These are phyloP conservation scores for Melitaea athalia DNA, from an alignment of 2,888 invertebrate genomes.

Conservation along the genomic window DNA sequence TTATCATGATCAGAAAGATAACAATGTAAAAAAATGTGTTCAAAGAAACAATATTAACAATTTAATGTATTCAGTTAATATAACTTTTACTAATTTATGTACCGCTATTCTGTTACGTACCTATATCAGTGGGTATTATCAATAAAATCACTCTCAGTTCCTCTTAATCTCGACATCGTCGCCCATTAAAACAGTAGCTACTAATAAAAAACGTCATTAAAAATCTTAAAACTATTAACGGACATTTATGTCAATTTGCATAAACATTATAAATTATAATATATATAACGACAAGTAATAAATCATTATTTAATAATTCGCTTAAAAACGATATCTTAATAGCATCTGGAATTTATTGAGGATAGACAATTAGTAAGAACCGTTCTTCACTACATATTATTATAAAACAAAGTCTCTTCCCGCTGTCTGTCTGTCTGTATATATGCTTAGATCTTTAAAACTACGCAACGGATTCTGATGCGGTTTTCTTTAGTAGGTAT, in stretches of 20 bases:
- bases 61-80: not conserved
- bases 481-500: too few relatives aligned
- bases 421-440: too few relatives aligned
- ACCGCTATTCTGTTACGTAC: not conserved
- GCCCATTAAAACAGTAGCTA: conserved; percentile 11
- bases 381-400: too few relatives aligned
- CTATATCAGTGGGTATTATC: not conserved
- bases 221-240: conserved; percentile 6
- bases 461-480: too few relatives aligned
- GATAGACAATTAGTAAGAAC: conserved; percentile 12
- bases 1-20: not conserved
- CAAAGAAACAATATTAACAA: not conserved
- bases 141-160: conserved; percentile 1
- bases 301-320: conserved; percentile 8
- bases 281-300: conserved; percentile 10
- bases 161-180: not conserved
- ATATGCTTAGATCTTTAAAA: too few relatives aligned
- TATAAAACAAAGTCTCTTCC: too few relatives aligned
- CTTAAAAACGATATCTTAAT: not conserved
- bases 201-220: not conserved
- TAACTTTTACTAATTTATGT: not conserved
- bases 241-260: conserved; percentile 7
- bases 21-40: not conserved
- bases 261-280: conserved; percentile 8
- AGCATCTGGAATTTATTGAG: conserved; percentile 3